Evolutionary conservation across 2,113 vertebrate species (phyloP).

Genomic region (Microtus richardsoni): DNA sequence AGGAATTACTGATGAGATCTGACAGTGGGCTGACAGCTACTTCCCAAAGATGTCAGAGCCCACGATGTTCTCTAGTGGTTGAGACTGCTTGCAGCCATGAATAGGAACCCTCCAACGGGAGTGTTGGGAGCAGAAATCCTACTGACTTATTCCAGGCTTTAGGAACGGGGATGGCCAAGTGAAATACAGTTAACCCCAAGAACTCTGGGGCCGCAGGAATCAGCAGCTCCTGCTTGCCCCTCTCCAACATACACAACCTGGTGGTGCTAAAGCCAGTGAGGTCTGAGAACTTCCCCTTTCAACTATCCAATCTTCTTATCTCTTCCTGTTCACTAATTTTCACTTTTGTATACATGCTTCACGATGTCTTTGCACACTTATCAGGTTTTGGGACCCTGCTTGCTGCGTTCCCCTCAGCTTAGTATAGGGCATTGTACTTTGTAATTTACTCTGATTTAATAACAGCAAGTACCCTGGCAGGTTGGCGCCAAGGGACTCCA

Average conservation of each 20-base stretch:
- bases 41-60: conserved; percentile 87
- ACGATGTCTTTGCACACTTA: background rate
- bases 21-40: conserved; percentile 45
- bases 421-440: background rate
- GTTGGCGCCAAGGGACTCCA: too few species aligned
- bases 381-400: background rate
- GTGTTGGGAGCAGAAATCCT: background rate
- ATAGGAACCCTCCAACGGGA: background rate
- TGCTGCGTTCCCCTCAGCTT: background rate
- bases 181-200: background rate
- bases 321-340: background rate
- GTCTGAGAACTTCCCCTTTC: background rate
- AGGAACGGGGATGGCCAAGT: background rate
- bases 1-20: background rate
- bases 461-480: too few species aligned
- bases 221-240: background rate
- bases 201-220: background rate
- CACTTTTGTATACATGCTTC: background rate
- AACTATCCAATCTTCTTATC: background rate
- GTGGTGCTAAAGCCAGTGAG: background rate
- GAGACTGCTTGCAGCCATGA: background rate
- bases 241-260: background rate
- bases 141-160: background rate
- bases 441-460: too few species aligned
- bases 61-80: conserved; percentile 93